Percentiles rank a stretch among this genome's conserved stretches.
Evolutionary conservation across 2,113 vertebrate species (phyloP).

Genomic region (Neodontobutis hainanensis): DNA sequence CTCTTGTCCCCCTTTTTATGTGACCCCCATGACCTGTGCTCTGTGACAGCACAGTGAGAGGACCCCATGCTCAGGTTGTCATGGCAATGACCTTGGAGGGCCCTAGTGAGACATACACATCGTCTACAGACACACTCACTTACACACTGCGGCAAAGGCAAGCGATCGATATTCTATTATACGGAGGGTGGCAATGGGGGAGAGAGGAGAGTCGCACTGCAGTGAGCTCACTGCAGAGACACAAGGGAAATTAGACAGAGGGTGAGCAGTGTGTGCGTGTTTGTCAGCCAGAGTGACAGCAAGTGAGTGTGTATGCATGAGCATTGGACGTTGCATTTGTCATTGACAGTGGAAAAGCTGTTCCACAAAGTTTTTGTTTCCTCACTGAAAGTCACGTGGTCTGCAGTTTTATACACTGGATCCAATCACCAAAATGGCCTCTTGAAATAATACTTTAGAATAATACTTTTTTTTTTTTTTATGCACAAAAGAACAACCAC

Average conservation of each 20-base stretch:
- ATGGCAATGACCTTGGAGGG: constrained; percentile 81
- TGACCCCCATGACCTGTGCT: constrained; percentile 72
- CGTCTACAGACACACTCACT: constrained; percentile 57
- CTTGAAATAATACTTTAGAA: background rate
- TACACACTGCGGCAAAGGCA: constrained; percentile 76
- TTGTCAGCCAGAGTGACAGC: constrained; percentile 61
- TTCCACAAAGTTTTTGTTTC: constrained; percentile 45
- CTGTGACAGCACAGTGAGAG: constrained; percentile 62
- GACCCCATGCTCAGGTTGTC: constrained; percentile 75
- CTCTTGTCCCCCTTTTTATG: constrained; percentile 40
- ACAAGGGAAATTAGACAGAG: constrained; percentile 71
- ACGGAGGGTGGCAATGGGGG: constrained; percentile 61
- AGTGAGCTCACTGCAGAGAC: constrained; percentile 73
- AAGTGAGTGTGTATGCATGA: constrained; percentile 45
- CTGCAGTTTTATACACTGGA: constrained; percentile 7
- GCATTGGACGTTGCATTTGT: constrained; percentile 42
- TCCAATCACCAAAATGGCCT: constrained; percentile 22
- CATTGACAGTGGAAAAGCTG: constrained; percentile 25
- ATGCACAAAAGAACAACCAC: no score
- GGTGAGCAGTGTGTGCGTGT: constrained; percentile 58
- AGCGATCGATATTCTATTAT: constrained; percentile 85
- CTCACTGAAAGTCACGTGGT: constrained; percentile 16
- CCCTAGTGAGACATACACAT: constrained; percentile 50
- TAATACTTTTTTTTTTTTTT: no score
- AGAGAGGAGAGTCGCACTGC: constrained; percentile 65